Evolutionary conservation across 23 tunicate species (phyloP), one percentile per base, ranked within the genome.

Genomic region (Trididemnum miniatum): DNA sequence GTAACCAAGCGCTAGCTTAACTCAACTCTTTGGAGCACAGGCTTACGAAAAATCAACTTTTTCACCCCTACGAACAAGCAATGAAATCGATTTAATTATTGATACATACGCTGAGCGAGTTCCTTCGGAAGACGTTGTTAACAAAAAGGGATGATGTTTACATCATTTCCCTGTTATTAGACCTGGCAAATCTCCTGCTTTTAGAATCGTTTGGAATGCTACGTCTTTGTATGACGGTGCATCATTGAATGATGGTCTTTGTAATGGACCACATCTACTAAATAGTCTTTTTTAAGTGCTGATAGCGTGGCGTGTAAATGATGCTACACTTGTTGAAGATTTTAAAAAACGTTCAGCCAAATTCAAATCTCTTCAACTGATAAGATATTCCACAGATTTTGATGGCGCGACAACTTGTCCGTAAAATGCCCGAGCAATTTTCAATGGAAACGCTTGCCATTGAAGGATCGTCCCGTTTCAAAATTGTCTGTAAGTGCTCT

Each of bases 291-390:
- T 62, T 24, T 12, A 3, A 3, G 67, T 62, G 4, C 67, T 62
- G 4, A 22, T 62, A 12, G 26, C 67, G 28, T 62, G 67, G 67
- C 67, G 67, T 5, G 5, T 12, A n/a, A 62, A 24, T n/a, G 26
- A 62, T 22, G 3, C n/a, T 62, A 26, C 67, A 26, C 15, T 62
- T n/a, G 67, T 62, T 18, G 26, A 26, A 12, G 26, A 62, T 24
- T 12, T 62, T 4, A n/a, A 24, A 62, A 62, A 62, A 62, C n/a
- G 67, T 62, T 62, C 67, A 62, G n/a, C 67, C 67, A 62, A 24
- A 26, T 62, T 62, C 29, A 62, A 62, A 22, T 62, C 4, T 20
- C 26, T 12, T 5, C 67, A 12, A n/a, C 29, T 62, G 29, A 62
- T n/a, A 3, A 26, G 5, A 62, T 24, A 12, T 62, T 12, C 67